Conservation (phyloP, 2,888 invertebrate genomes). For the Macrosoma leucophasiata region DNA sequence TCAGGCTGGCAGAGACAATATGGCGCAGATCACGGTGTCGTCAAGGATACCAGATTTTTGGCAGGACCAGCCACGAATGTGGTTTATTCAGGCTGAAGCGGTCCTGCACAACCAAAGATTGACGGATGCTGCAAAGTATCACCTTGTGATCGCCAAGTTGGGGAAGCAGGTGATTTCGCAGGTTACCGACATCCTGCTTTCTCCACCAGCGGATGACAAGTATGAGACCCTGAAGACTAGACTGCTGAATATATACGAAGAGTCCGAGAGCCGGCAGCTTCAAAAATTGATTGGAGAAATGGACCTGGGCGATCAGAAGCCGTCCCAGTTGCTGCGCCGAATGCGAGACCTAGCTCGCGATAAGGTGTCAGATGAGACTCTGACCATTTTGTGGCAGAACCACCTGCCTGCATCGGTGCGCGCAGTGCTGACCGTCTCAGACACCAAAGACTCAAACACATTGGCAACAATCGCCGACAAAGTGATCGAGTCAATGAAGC, state of each 20-base stretch:
- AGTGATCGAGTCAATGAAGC: slow-evolving; percentile 2
- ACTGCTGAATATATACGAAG: background rate
- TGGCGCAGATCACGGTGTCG: background rate
- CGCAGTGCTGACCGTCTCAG: slow-evolving; percentile 6
- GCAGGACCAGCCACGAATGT: slow-evolving; percentile 6
- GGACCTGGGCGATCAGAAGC: slow-evolving; percentile 16
- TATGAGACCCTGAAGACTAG: background rate
- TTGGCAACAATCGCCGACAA: slow-evolving; percentile 9
- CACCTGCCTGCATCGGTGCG: slow-evolving; percentile 8
- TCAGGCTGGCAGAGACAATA: no score
- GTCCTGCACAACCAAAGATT: slow-evolving; percentile 1
- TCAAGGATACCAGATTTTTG: slow-evolving; percentile 3
- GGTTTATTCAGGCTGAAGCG: slow-evolving; percentile 4
- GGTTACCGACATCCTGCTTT: background rate
- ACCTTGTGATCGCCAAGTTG: slow-evolving; percentile 3
- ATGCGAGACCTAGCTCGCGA: slow-evolving; percentile 15
- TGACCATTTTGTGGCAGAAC: slow-evolving; percentile 10
- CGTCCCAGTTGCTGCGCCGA: slow-evolving; percentile 11
- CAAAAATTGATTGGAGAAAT: slow-evolving; percentile 14
- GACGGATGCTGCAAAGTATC: background rate
- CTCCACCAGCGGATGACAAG: background rate
- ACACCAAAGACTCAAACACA: slow-evolving; percentile 1
- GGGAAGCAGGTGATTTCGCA: background rate
- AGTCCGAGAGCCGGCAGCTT: slow-evolving; percentile 1
- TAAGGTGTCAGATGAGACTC: slow-evolving; percentile 10